phyloP scores from a whole-genome alignment of 2,797 vertebrate species.

The Cynodonichthys magdalenae region DNA sequence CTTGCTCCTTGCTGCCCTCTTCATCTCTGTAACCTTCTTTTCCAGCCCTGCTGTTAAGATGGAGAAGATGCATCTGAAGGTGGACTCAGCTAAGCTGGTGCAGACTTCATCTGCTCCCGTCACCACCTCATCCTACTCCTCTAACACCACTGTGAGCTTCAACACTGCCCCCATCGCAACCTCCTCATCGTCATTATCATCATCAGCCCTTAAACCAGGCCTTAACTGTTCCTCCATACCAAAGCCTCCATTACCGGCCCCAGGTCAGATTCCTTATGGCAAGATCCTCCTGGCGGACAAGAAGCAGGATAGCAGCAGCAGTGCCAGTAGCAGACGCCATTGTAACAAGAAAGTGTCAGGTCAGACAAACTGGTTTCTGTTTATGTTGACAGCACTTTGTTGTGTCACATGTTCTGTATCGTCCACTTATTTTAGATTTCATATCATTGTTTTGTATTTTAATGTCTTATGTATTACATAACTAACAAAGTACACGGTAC shows the following conservation, averaged over 20 bases:
- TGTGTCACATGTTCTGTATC: too few species aligned
- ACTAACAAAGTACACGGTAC: neutral
- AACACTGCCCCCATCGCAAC: constrained; percentile 75
- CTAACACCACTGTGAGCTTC: constrained; percentile 86
- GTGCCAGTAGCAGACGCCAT: constrained; percentile 90
- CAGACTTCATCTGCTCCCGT: constrained; percentile 87
- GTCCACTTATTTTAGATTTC: too few species aligned
- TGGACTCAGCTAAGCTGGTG: constrained; percentile 89
- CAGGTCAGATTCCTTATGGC: constrained; percentile 96
- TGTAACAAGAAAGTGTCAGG: constrained; percentile 95
- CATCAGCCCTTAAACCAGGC: constrained; percentile 92
- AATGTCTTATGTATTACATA: neutral
- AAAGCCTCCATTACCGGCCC: constrained; percentile 97
- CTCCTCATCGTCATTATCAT: constrained; percentile 74
- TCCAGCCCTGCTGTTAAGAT: constrained; percentile 93
- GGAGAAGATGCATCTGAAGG: constrained; percentile 94
- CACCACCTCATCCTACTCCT: constrained; percentile 75
- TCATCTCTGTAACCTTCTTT: constrained; percentile 71
- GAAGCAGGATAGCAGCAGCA: constrained; percentile 83
- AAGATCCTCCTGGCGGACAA: constrained; percentile 91
- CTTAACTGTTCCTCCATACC: constrained; percentile 99
- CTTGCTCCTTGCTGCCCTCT: constrained; percentile 63
- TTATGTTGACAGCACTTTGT: neutral
- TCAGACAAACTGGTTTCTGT: constrained; percentile 62
- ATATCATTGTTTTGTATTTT: too few species aligned